Evolutionary conservation across 2,113 vertebrate genomes (phyloP), one percentile per base, ranked within the genome.

Genomic region (Tupaia chinensis): DNA sequence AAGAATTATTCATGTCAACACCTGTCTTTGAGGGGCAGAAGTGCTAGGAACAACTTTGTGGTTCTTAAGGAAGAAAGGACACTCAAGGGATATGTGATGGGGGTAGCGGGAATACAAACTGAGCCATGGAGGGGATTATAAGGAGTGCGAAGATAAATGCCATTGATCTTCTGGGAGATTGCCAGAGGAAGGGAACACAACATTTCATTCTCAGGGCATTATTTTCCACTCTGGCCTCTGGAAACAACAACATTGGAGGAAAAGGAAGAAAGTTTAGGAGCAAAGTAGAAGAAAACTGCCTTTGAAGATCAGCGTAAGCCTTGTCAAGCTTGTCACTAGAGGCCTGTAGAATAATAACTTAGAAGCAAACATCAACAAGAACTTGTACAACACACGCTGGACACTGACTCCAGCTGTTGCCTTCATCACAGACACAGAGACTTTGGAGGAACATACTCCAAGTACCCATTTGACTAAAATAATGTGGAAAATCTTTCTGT

Each of bases 281-380:
- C 91, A 82, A 87, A 87, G 95, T 78, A 19, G 54, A 13, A 93
- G 82, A 77, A 82, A 82, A 44, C 19, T 27, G 65, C 68, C 91
- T 95, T 95, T 96, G 94, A 97, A 95, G 93, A 78, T 58, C 53
- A 81, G 61, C 78, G 92, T 81, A 87, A 69, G 60, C 82, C 91
- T 20, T 81, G 27, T 81, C 20, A 34, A 85, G 73, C 73, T 60
- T 58, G 89, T 97, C 73, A 13, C 74, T 5, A 44, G 95, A 88
- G 85, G 82, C 77, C 74, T 69, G 93, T 86, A 5, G 81, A 92
- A 92, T 86, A 94, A 94, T 95, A 96, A 95, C 81, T 53, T 56
- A 32, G 81, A 53, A 82, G 86, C 34, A 78, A 87, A 90, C 82
- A 87, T 68, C 81, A 60, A 23, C 32, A 65, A 78, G 73, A 65